These are phyloP conservation scores for Theonella swinhoei DNA, from an alignment of 37 sponge, comb jelly and placozoan genomes.

Conservation along the genomic window DNA sequence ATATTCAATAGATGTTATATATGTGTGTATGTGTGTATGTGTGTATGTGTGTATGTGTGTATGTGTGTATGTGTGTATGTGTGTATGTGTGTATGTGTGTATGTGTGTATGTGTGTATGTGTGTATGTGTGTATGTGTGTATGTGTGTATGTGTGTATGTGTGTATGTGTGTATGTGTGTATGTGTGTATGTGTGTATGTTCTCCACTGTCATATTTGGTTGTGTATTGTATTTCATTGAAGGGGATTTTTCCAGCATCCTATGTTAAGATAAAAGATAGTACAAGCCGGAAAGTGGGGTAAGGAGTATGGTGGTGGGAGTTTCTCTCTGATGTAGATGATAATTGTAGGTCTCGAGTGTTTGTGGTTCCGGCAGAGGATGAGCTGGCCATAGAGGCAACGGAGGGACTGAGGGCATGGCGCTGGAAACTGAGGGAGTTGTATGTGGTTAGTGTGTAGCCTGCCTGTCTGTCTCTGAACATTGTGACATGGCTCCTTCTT, in stretches of 20 bases:
- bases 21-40: no score
- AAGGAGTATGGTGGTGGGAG: neutral
- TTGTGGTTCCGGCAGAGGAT: slow-evolving; percentile 37
- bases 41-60: no score
- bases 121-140: no score
- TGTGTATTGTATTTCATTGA: no score
- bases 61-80: no score
- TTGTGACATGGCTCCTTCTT: neutral
- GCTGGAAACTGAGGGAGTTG: slow-evolving; percentile 18
- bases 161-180: no score
- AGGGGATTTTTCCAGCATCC: slow-evolving; percentile 72
- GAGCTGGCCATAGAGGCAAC: slow-evolving; percentile 52
- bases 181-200: no score
- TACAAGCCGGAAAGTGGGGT: slow-evolving; percentile 6
- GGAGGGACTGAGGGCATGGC: slow-evolving; percentile 57
- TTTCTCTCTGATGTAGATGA: neutral
- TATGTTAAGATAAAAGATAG: slow-evolving; percentile 45
- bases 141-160: no score
- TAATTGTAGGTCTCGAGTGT: neutral
- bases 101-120: no score
- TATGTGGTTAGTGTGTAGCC: slow-evolving; percentile 43
- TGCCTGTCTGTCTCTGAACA: slow-evolving; percentile 4
- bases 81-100: no score
- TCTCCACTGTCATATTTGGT: no score
- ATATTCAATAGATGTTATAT: no score